Base-by-base conservation (phyloP, 1,140 invertebrate genomes). In the Pseudomyrmex sp. region DNA sequence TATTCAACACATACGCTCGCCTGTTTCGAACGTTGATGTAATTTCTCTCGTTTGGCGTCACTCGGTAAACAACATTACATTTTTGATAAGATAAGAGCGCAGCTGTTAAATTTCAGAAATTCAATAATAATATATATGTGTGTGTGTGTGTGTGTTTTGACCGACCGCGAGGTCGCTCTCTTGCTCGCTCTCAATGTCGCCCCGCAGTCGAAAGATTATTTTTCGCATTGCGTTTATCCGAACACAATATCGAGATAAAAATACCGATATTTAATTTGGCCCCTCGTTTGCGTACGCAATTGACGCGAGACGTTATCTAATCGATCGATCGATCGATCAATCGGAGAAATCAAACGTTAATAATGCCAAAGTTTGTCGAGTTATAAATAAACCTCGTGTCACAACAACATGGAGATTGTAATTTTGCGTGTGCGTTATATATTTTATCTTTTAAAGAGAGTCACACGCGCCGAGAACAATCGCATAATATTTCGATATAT, bases 31-130 rank as follows among this genome's bases (percentile, higher is more conserved):
- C 1, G 26, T 73, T 62, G 68, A 15, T 8, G 15, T 12, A 50
- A 46, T n/a, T 86, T 72, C 13, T 9, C 4, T n/a, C 44, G 1
- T 44, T 44, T 52, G n/a, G 13, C 10, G 46, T 54, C 20, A 7
- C 8, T 54, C 9, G 50, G n/a, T 65, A 61, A 79, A 69, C 54
- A 65, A 58, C 50, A 74, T 84, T 86, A 83, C 5, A 35, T 74
- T 74, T 68, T 50, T 58, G 85, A 83, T 86, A 88, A 88, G 86
- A 88, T 88, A 88, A 86, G 79, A 79, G 58, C 59, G 3, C 61
- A 84, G 85, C 85, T 74, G 80, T 69, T 82, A 69, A 35, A 70
- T 84, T 87, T 84, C 44, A 35, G 50, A 48, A 76, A 20, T 4
- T 0, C n/a, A 50, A 20, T 23, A 65, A 76, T 35, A 35, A 83